These are phyloP conservation scores for Himalopsyche phryganea DNA, from an alignment of 1,140 invertebrate species.

Conservation along the genomic window DNA sequence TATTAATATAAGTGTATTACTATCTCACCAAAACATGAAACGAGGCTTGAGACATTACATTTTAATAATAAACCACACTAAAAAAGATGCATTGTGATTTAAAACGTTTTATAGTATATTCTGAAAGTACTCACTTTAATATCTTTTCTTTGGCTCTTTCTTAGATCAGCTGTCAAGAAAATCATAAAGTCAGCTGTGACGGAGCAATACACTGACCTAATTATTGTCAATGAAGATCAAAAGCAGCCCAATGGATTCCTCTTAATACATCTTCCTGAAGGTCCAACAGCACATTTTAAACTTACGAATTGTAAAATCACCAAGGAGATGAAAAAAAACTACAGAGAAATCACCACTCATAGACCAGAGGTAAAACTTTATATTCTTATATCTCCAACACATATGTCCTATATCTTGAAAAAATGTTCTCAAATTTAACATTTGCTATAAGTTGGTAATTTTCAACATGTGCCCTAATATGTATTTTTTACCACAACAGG, in stretches of 20 bases:
- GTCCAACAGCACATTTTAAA: conserved; percentile 90
- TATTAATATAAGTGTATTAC: no score
- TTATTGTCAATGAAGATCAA: conserved; percentile 91
- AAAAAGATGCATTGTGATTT: no score
- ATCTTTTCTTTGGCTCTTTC: conserved; percentile 19
- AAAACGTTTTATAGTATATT: no score
- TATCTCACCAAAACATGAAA: no score
- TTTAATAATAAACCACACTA: no score
- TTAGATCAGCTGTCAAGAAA: conserved; percentile 84
- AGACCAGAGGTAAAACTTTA: conserved; percentile 80
- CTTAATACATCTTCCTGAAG: conserved; percentile 90
- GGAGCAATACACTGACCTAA: conserved; percentile 82
- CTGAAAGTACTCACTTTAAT: no score
- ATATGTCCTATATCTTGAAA: neutral
- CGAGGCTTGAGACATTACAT: no score
- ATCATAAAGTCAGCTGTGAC: conserved; percentile 79
- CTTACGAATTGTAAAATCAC: conserved; percentile 79
- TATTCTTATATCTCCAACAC: no score
- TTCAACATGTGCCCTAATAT: no score
- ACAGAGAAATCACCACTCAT: conserved; percentile 77
- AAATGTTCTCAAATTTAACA: neutral
- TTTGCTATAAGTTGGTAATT: neutral
- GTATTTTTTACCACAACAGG: no score
- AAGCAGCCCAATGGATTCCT: conserved; percentile 89
- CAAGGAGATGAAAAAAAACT: conserved; percentile 70